Base-by-base conservation (phyloP, 2,797 vertebrate species). In the Sebastes cheni region DNA sequence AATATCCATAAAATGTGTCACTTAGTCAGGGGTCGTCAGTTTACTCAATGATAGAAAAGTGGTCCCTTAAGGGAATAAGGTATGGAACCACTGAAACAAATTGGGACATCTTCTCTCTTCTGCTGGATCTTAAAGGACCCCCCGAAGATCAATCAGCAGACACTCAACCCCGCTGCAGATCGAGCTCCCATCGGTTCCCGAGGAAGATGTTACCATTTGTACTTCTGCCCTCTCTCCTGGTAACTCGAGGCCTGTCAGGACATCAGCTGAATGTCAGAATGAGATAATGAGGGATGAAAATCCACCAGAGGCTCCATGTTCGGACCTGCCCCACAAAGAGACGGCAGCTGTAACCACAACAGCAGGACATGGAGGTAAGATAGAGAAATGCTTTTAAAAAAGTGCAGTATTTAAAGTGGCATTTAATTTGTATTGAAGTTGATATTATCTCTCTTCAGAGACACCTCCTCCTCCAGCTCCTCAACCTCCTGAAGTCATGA, bases 171-270 rank as follows among this genome's bases (percentile, higher is more conserved):
- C 91, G 3, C 85, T 93, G 87, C 95, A 88, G 83, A 84, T 88
- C 0, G 93, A 94, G 60, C 94, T 96, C 27, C 91, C 94, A 0
- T 77, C 95, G 0, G 93, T 96, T 75, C 92, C 91, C 0, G 95
- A 96, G 88, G 95, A 96, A 69, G 94, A 94, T 13, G 83, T 78
- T 70, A 39, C 65, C 0, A 36, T 78, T 25, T 88, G 86, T 22
- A 74, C 67, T 6, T 29, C 80, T 36, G 60, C 66, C 42, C 60
- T 89, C 64, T 80, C 74, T 72, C 83, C 86, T 18, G 91, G 88
- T 11, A 92, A 91, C 83, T 76, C 83, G 1, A 86, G 96, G 54
- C 97, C 97, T 6, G 54, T 87, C 82, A 96, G 94, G 92, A 95
- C 85, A 11, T 86, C 95, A 91, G 56, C 74, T 66, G 83, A 92